A percentile compares a stretch with the other conserved stretches of the same genome.
Evolutionary conservation across 1,140 invertebrate species (phyloP).

Genomic region (Drosophila carrolli): DNA sequence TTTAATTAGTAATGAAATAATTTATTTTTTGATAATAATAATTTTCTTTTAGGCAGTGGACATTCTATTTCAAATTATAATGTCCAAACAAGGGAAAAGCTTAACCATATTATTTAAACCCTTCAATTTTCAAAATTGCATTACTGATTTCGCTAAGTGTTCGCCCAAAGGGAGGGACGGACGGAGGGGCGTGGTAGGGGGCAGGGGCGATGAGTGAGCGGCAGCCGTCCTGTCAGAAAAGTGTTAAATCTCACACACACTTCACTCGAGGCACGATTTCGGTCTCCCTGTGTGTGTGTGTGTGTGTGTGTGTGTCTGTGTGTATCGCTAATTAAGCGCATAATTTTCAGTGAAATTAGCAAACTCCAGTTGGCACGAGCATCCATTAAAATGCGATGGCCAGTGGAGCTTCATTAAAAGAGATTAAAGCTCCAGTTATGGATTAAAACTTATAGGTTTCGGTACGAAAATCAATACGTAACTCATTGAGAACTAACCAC

Average conservation of each 20-base stretch:
- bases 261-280: slow-evolving; percentile 35
- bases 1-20: no score
- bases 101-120: neutral
- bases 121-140: neutral
- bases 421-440: neutral
- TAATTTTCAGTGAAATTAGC: slow-evolving; percentile 62
- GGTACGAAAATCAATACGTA: neutral
- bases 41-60: no score
- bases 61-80: no score
- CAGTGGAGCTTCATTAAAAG: neutral
- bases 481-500: no score
- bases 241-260: slow-evolving; percentile 74
- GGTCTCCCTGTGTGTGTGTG: neutral
- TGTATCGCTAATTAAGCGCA: slow-evolving; percentile 69
- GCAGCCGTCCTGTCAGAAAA: slow-evolving; percentile 48
- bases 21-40: no score
- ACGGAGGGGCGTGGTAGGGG: neutral
- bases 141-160: slow-evolving; percentile 1
- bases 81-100: no score
- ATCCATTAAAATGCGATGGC: slow-evolving; percentile 19
- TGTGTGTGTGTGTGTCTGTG: neutral
- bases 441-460: neutral
- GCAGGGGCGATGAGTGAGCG: slow-evolving; percentile 7
- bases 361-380: slow-evolving; percentile 51
- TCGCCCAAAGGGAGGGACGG: neutral